Conservation (phyloP, 2,797 vertebrate species). For the Acridotheres tristis region DNA sequence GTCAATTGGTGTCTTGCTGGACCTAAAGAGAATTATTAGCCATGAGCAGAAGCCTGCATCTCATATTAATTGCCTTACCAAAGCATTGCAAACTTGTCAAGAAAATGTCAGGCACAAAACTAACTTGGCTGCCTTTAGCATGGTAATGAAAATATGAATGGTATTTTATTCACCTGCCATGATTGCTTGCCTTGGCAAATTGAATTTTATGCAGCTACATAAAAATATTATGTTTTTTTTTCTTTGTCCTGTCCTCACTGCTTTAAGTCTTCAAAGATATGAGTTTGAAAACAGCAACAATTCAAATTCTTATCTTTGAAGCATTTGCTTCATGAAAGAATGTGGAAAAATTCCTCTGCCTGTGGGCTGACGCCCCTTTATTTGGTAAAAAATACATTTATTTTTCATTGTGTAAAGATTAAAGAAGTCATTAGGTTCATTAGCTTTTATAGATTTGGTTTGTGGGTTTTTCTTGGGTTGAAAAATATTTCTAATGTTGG, state of each 20-base stretch:
- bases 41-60: slow-evolving; percentile 17
- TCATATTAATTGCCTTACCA: slow-evolving; percentile 33
- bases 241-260: background rate
- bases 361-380: background rate
- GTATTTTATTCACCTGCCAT: slow-evolving; percentile 1
- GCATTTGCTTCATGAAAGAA: background rate
- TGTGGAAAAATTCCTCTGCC: slow-evolving; percentile 23
- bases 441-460: background rate
- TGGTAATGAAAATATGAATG: slow-evolving; percentile 32
- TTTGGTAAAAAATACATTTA: background rate
- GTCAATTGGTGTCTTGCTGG: background rate
- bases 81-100: slow-evolving; percentile 63
- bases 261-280: slow-evolving; percentile 2
- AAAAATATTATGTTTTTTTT: background rate
- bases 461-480: background rate
- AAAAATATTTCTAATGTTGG: background rate
- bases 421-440: background rate
- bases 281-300: background rate
- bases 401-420: slow-evolving; percentile 8
- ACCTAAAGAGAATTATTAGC: slow-evolving; percentile 33
- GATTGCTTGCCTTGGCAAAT: slow-evolving; percentile 48
- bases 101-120: slow-evolving; percentile 46
- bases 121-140: slow-evolving; percentile 9
- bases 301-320: slow-evolving; percentile 44
- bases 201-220: slow-evolving; percentile 33